These are phyloP conservation scores for Tuta absoluta DNA, from an alignment of 2,888 invertebrate species.

Conservation along the genomic window DNA sequence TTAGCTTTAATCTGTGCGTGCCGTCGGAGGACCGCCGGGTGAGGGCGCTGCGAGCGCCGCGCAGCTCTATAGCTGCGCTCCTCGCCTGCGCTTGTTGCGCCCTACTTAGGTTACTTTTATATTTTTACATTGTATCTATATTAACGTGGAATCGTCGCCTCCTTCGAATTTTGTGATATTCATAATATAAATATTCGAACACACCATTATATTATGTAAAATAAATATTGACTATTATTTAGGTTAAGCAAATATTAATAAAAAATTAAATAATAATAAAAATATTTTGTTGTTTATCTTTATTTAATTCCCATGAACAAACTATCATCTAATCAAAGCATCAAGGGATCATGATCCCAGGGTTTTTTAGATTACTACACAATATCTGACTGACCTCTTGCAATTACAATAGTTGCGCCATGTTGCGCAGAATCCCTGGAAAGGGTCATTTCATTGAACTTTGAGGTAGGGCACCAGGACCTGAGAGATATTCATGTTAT, in stretches of 20 bases:
- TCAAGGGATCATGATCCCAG: too few relatives aligned
- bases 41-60: slow-evolving; percentile 71
- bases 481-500: too few relatives aligned
- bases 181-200: slow-evolving; percentile 74
- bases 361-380: too few relatives aligned
- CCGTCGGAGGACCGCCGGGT: slow-evolving; percentile 79
- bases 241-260: slow-evolving; percentile 54
- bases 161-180: slow-evolving; percentile 80
- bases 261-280: slow-evolving; percentile 54
- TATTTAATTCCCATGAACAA: neutral
- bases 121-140: slow-evolving; percentile 54
- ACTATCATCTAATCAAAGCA: too few relatives aligned
- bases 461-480: too few relatives aligned
- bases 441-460: too few relatives aligned
- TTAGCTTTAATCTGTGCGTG: slow-evolving; percentile 70
- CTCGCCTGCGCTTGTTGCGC: slow-evolving; percentile 71
- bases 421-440: too few relatives aligned
- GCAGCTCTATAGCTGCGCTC: slow-evolving; percentile 43
- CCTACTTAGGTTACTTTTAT: slow-evolving; percentile 62
- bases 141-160: slow-evolving; percentile 75
- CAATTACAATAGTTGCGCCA: too few relatives aligned
- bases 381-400: too few relatives aligned
- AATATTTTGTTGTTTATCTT: slow-evolving; percentile 36
- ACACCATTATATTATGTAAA: slow-evolving; percentile 76
- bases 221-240: slow-evolving; percentile 63